Evolutionary conservation across 2,888 invertebrate genomes (phyloP).

Genomic region (Eulithis testata): DNA sequence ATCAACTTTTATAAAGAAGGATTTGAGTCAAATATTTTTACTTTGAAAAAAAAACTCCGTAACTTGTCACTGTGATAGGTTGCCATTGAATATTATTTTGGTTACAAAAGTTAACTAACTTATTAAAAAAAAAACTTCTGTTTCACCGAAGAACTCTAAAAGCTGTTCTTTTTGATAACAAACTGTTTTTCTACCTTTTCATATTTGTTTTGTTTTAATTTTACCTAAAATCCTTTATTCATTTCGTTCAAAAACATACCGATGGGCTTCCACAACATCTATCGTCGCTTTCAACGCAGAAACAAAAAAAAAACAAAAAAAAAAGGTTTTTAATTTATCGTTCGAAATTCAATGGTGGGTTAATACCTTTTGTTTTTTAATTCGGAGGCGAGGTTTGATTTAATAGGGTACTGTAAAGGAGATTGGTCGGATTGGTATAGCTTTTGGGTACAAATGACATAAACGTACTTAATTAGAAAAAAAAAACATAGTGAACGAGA

Average conservation of each 20-base stretch:
- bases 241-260: conserved; percentile 37
- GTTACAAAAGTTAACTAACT: too few relatives aligned
- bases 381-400: conserved; percentile 41
- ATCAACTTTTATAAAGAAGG: too few relatives aligned
- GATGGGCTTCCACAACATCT: conserved; percentile 40
- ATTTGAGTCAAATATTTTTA: too few relatives aligned
- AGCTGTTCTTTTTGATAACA: background rate
- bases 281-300: conserved; percentile 36
- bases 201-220: background rate
- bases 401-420: conserved; percentile 28
- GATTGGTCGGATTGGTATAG: background rate
- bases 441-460: too few relatives aligned
- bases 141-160: background rate
- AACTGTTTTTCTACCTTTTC: background rate
- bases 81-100: too few relatives aligned
- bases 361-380: conserved; percentile 44
- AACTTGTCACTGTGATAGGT: too few relatives aligned
- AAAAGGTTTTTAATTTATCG: conserved; percentile 44
- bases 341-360: conserved; percentile 39
- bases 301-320: conserved; percentile 26
- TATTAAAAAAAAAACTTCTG: background rate
- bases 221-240: conserved; percentile 7
- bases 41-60: too few relatives aligned
- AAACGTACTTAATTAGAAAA: too few relatives aligned
- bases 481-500: too few relatives aligned